Base-by-base conservation (phyloP, 2,888 invertebrate genomes). In the Sinhomidia bicolor region DNA sequence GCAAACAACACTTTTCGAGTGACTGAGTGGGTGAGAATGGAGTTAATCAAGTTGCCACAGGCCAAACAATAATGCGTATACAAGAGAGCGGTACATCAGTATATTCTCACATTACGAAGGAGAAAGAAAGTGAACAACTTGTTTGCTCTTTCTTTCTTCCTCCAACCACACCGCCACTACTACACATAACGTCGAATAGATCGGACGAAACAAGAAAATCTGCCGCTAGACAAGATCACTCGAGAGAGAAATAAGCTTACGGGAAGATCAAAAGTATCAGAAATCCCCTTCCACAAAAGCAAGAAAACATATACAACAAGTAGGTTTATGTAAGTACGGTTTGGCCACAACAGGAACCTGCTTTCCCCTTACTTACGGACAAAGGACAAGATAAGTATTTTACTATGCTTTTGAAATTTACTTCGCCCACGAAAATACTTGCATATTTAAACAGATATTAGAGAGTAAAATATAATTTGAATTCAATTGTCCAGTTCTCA, bases 11-110 rank as follows among this genome's bases (percentile, higher is more conserved):
- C 60, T 60, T 60, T 26, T 60, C 60, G 23, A 60, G 60, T 60
- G 60, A 60, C 51, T n/a, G 51, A 54, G 60, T 60, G 60, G 60
- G 60, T 60, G 60, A 9, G 60, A 60, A 60, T 60, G 26, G 60
- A 60, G 60, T 60, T 60, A 60, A 60, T 60, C 60, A 60, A 60
- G 60, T 60, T 60, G 60, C 60, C 60, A 60, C 60, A 60, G 60
- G 60, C 60, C 60, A 60, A 60, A 60, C 60, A 60, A 60, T 20
- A 54, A 47, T 54, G 9, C 54, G 36, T 36, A 5, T 36, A 36
- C 7, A n/a, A n/a, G n/a, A 36, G 36, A 54, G 54, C 54, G 3
- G 54, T 12, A 54, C 57, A 57, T 47, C 12, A 2, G 2, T 17
- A 26, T 1, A 60, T 60, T 12, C 7, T 60, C 23, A 26, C 6